Percentiles rank a stretch among this genome's conserved stretches.
Conservation (phyloP, 2,113 vertebrate species). For the Corydoras maculifer region DNA sequence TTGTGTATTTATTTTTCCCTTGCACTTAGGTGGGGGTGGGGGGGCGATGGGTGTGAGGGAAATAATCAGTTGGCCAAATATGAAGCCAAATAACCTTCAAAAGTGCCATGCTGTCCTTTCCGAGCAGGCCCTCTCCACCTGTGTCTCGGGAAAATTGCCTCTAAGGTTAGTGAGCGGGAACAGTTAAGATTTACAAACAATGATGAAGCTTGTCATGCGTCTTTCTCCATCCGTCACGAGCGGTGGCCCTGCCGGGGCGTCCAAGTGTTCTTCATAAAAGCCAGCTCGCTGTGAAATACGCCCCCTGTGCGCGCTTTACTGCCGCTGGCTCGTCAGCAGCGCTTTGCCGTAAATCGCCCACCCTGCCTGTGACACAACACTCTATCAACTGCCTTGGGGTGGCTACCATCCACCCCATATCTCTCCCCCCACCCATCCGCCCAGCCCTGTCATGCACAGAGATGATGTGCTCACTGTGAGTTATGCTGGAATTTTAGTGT, state of each 20-base stretch:
- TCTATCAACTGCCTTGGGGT: constrained; percentile 79
- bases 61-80: constrained; percentile 82
- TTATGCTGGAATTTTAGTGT: constrained; percentile 92
- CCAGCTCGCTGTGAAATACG: constrained; percentile 99
- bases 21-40: constrained; percentile 27
- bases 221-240: constrained; percentile 98
- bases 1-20: constrained; percentile 63
- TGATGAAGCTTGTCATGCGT: constrained; percentile 99
- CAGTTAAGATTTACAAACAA: constrained; percentile 99
- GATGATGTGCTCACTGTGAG: constrained; percentile 93
- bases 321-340: constrained; percentile 96
- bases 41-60: constrained; percentile 20
- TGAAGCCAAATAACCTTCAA: constrained; percentile 99
- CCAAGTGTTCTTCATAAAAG: constrained; percentile 99
- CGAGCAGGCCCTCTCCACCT: constrained; percentile 45
- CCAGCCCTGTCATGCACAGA: constrained; percentile 49
- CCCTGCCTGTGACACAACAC: constrained; percentile 94
- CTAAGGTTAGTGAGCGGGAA: constrained; percentile 99
- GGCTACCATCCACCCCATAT: constrained; percentile 36
- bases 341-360: constrained; percentile 92
- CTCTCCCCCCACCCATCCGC: constrained; percentile 27
- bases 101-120: constrained; percentile 90
- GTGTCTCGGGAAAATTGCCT: constrained; percentile 99
- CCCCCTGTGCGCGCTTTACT: constrained; percentile 96
- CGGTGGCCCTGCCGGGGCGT: constrained; percentile 85